phyloP scores from a whole-genome alignment of 2,888 invertebrate species.

The Agapostemon virescens region DNA sequence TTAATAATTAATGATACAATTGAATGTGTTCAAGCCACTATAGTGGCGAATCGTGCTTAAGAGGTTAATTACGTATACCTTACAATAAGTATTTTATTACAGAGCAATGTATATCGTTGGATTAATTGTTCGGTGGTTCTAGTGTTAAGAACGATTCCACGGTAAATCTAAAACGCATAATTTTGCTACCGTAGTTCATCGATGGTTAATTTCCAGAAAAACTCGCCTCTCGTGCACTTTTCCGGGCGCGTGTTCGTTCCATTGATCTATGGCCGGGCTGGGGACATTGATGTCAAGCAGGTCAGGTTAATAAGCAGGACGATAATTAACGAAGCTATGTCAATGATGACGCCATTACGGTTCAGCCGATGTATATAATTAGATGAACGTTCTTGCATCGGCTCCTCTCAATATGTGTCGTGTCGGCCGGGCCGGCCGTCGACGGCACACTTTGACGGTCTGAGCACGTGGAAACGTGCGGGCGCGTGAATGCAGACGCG shows the following conservation, averaged over 20 bases:
- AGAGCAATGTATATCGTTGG: too few species aligned
- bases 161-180: background rate
- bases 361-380: slow-evolving; percentile 67
- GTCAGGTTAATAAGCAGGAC: slow-evolving; percentile 72
- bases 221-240: background rate
- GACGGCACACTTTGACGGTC: slow-evolving; percentile 20
- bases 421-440: background rate
- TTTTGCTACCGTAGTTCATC: background rate
- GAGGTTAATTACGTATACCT: too few species aligned
- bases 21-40: too few species aligned
- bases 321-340: slow-evolving; percentile 76
- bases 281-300: slow-evolving; percentile 42
- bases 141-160: background rate
- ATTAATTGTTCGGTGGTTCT: background rate
- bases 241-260: background rate
- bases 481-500: slow-evolving; percentile 32
- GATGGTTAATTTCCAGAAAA: background rate
- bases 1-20: too few species aligned
- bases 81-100: too few species aligned
- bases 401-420: slow-evolving; percentile 30
- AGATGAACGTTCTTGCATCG: slow-evolving; percentile 65
- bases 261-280: slow-evolving; percentile 3
- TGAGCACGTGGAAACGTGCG: slow-evolving; percentile 22
- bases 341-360: slow-evolving; percentile 71
- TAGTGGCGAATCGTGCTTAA: too few species aligned